Percentiles rank a stretch among this genome's conserved stretches.
These are phyloP conservation scores for Archegozetes longisetosus DNA, from an alignment of 1,140 invertebrate species.

Conservation along the genomic window DNA sequence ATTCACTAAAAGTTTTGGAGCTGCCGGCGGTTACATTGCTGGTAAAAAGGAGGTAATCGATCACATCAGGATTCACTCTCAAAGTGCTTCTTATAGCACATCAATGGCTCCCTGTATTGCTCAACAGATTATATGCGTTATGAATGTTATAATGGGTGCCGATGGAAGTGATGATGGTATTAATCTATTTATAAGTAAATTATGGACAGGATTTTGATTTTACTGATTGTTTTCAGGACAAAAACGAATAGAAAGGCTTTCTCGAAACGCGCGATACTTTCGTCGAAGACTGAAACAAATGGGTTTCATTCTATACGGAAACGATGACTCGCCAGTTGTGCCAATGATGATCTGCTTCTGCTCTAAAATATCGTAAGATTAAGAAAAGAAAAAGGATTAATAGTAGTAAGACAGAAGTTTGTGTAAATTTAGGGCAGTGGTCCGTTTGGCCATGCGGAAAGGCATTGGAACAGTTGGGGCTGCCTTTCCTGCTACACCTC, in stretches of 20 bases:
- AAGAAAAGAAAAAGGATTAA: background rate
- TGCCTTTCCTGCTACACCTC: conserved; percentile 88
- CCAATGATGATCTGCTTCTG: conserved; percentile 86
- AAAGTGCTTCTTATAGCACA: conserved; percentile 68
- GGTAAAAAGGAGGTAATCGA: conserved; percentile 61
- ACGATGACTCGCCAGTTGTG: conserved; percentile 89
- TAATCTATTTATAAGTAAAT: background rate
- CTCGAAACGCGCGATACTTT: conserved; percentile 74
- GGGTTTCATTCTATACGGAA: conserved; percentile 90
- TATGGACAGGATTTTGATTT: background rate
- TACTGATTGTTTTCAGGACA: conserved; percentile 38
- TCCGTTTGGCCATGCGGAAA: background rate
- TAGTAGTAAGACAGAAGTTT: background rate
- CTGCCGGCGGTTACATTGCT: conserved; percentile 90
- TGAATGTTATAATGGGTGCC: conserved; percentile 72
- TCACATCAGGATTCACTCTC: conserved; percentile 59
- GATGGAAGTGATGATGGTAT: conserved; percentile 46
- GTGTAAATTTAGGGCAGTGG: background rate
- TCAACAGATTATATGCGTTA: conserved; percentile 74
- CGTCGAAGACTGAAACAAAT: conserved; percentile 65
- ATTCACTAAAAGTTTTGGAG: conserved; percentile 86
- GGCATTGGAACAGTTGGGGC: conserved; percentile 43
- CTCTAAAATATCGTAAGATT: conserved; percentile 68
- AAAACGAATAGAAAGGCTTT: conserved; percentile 53
- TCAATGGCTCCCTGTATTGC: conserved; percentile 78